Evolutionary conservation across 2,113 vertebrate genomes (phyloP).

Genomic region (Leucosticte australis): DNA sequence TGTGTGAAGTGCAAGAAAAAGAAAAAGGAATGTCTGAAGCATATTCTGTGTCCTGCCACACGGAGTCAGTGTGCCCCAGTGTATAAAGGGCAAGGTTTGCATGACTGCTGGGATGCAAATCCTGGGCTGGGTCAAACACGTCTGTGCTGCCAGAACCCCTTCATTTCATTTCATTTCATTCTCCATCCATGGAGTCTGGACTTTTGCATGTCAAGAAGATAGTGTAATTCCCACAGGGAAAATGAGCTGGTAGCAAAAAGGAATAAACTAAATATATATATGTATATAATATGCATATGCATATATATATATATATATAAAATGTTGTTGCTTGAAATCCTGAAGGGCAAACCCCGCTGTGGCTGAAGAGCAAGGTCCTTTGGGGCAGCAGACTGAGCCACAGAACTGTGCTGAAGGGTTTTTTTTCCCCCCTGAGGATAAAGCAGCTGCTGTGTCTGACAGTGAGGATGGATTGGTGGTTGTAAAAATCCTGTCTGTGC

Average conservation of each 20-base stretch:
- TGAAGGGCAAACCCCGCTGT: background rate
- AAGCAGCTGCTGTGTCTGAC: constrained; percentile 19
- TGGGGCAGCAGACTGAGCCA: background rate
- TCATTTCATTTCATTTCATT: background rate
- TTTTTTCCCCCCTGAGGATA: background rate
- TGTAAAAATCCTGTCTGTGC: constrained; percentile 41
- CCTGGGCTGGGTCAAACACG: background rate
- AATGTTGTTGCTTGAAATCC: background rate
- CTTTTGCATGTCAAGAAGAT: background rate
- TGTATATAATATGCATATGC: background rate
- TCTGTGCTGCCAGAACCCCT: background rate
- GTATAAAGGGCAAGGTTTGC: background rate
- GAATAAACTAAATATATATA: background rate
- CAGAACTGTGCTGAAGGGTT: background rate
- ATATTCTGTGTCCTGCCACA: constrained; percentile 1
- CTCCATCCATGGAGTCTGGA: background rate
- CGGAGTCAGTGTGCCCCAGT: constrained; percentile 36
- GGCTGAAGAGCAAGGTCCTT: background rate
- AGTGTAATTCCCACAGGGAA: background rate
- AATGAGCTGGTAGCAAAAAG: background rate
- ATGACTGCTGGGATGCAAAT: background rate
- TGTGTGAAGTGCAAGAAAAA: background rate
- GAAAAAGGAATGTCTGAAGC: background rate
- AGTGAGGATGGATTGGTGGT: background rate
- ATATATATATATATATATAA: background rate